Evolutionary conservation across 2,797 vertebrate genomes (phyloP).

Genomic region (Sebastes nivosus): DNA sequence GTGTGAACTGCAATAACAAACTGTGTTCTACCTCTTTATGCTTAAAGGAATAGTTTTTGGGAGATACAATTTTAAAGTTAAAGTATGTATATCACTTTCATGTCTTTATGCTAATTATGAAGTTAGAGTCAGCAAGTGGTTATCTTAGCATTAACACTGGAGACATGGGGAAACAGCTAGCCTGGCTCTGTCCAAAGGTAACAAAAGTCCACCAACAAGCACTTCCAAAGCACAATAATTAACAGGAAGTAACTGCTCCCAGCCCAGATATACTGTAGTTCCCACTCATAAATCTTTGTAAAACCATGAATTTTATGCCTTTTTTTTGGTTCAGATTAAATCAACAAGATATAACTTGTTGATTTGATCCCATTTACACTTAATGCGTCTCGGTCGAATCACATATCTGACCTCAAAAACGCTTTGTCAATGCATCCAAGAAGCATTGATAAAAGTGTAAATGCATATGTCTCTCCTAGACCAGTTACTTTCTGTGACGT

Average conservation of each 20-base stretch:
- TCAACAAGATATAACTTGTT: not conserved
- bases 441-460: too few species aligned
- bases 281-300: not conserved
- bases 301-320: not conserved
- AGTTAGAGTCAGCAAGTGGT: not conserved
- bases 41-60: not conserved
- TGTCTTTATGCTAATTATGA: not conserved
- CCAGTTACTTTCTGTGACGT: not conserved
- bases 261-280: not conserved
- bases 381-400: too few species aligned
- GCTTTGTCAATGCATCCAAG: too few species aligned
- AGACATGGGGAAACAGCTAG: too few species aligned
- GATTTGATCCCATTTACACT: too few species aligned
- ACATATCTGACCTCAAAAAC: too few species aligned
- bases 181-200: not conserved
- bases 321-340: not conserved
- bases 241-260: not conserved
- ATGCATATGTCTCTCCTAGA: too few species aligned
- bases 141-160: accelerated
- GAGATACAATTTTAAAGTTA: not conserved
- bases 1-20: not conserved
- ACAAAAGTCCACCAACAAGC: not conserved
- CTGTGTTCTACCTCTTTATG: not conserved
- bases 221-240: not conserved
- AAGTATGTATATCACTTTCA: not conserved